Evolutionary conservation across 2,113 vertebrate genomes (phyloP).

Genomic region (Phyllostomus discolor): DNA sequence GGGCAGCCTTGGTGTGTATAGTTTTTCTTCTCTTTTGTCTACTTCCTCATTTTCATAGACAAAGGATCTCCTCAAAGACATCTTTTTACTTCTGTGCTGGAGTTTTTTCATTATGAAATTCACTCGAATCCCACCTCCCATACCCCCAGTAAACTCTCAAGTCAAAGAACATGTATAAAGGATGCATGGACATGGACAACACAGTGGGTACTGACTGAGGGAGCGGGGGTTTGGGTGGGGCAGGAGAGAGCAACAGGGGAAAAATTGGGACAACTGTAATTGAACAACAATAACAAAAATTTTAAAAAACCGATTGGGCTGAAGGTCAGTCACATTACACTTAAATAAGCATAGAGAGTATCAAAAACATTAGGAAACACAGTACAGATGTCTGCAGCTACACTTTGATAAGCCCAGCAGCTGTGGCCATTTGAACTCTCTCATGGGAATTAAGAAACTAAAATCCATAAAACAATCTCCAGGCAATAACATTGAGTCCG

Average conservation of each 20-base stretch:
- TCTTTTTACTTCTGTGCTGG: background rate
- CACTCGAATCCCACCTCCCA: background rate
- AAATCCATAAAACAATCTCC: slow-evolving; percentile 75
- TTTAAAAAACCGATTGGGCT: slow-evolving; percentile 57
- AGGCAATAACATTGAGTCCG: slow-evolving; percentile 70
- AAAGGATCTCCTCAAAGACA: background rate
- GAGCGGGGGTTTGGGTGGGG: too few species aligned
- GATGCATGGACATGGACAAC: too few species aligned
- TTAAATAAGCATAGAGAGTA: slow-evolving; percentile 78
- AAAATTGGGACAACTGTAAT: too few species aligned
- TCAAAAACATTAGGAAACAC: slow-evolving; percentile 76
- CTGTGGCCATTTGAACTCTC: slow-evolving; percentile 79
- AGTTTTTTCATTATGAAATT: slow-evolving; percentile 10
- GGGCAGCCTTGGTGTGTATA: background rate
- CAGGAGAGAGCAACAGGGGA: too few species aligned
- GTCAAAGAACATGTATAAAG: too few species aligned
- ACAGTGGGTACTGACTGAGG: too few species aligned
- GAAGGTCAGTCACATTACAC: slow-evolving; percentile 72
- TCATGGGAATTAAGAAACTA: slow-evolving; percentile 72
- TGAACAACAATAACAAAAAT: background rate
- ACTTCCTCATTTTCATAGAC: background rate
- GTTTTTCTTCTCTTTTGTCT: background rate
- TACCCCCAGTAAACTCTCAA: background rate
- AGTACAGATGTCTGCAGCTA: slow-evolving; percentile 78
- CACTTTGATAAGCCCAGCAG: slow-evolving; percentile 77